phyloP scores from a whole-genome alignment of 1,140 invertebrate genomes.

The Heliconius nattereri region DNA sequence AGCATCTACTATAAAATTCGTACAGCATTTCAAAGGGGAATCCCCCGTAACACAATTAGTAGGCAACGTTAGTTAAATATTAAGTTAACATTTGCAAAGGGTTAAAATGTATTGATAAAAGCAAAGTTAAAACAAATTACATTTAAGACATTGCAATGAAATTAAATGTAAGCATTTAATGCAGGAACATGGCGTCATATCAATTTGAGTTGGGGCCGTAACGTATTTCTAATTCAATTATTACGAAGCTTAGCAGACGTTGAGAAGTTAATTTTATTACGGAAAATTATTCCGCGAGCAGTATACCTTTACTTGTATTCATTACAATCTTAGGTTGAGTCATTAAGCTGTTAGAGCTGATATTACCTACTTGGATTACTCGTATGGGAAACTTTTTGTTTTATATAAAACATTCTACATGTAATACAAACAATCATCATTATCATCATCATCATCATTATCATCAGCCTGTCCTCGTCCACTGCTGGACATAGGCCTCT shows the following conservation, averaged over 20 bases:
- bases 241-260: constrained; percentile 20
- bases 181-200: background rate
- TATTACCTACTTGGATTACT: background rate
- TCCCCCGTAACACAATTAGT: background rate
- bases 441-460: no score
- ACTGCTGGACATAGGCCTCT: no score
- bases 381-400: background rate
- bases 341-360: background rate
- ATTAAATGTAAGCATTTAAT: background rate
- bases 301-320: background rate
- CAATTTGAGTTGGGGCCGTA: constrained; percentile 6
- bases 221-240: constrained; percentile 27
- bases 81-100: constrained; percentile 1
- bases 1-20: no score
- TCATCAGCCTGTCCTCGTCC: no score
- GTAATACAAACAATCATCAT: no score
- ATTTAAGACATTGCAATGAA: background rate
- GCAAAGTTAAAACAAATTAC: background rate
- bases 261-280: constrained; percentile 18
- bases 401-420: background rate
- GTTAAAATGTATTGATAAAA: constrained; percentile 1
- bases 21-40: background rate
- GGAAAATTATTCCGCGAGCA: background rate
- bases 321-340: constrained; percentile 1
- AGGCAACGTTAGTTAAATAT: background rate